Conservation (phyloP, 1,140 invertebrate genomes). For the Drosophila sechellia region DNA sequence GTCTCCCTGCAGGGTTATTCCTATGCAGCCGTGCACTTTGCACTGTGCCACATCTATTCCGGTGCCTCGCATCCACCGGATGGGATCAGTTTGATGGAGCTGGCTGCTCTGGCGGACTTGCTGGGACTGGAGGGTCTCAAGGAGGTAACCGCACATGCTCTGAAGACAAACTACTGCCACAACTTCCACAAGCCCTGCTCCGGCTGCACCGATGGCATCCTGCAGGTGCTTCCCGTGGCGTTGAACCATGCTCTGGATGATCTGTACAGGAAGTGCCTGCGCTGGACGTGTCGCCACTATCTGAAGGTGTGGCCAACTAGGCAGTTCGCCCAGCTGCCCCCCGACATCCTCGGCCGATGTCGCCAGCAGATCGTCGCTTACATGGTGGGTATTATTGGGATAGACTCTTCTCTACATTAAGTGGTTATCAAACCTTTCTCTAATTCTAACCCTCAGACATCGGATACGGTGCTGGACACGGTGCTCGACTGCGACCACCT, state of each 20-base stretch:
- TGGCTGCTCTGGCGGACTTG: constrained; percentile 94
- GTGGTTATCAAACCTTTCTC: constrained; percentile 1
- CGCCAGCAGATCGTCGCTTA: constrained; percentile 90
- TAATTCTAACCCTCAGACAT: constrained; percentile 82
- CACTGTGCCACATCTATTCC: constrained; percentile 96
- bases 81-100: constrained; percentile 92
- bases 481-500: constrained; percentile 90
- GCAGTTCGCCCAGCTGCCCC: constrained; percentile 91
- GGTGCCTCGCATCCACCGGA: constrained; percentile 94
- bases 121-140: constrained; percentile 94
- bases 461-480: constrained; percentile 88
- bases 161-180: constrained; percentile 96
- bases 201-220: constrained; percentile 90
- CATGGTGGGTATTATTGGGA: constrained; percentile 58
- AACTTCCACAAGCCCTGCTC: constrained; percentile 89
- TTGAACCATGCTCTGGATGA: constrained; percentile 94
- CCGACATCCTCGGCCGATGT: constrained; percentile 92
- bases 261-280: constrained; percentile 92
- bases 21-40: constrained; percentile 93
- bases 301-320: constrained; percentile 94
- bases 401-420: not conserved
- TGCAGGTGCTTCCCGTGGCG: constrained; percentile 93
- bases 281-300: constrained; percentile 94
- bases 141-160: constrained; percentile 93
- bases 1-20: constrained; percentile 94